Conservation (phyloP, 53 echinoderm and acorn worm species). For the Apostichopus leukothele region DNA sequence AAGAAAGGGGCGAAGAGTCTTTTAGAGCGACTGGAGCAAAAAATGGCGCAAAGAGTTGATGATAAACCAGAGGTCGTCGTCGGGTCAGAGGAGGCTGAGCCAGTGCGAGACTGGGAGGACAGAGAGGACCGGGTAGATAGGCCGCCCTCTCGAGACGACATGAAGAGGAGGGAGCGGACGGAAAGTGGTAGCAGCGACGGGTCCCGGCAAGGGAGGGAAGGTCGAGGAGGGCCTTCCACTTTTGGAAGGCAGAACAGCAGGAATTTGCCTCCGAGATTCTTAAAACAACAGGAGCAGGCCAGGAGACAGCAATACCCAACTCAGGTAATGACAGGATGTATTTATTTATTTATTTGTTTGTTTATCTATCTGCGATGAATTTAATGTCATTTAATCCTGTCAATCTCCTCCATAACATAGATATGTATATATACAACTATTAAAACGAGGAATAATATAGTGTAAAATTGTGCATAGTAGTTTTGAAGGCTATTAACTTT, state of each 20-base stretch:
- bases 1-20: constrained; percentile 67
- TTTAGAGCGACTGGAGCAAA: constrained; percentile 74
- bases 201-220: constrained; percentile 61
- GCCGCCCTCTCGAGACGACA: constrained; percentile 46
- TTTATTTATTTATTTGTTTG: no score
- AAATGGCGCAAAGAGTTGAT: constrained; percentile 44
- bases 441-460: no score
- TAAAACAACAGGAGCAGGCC: constrained; percentile 75
- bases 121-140: constrained; percentile 11
- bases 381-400: no score
- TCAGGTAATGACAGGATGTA: constrained; percentile 12
- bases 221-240: constrained; percentile 10
- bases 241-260: constrained; percentile 60
- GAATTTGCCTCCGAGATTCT: constrained; percentile 88
- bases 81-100: not conserved
- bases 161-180: constrained; percentile 77
- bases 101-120: constrained; percentile 44
- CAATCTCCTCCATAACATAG: no score
- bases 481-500: no score
- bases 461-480: no score
- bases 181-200: constrained; percentile 99
- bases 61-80: constrained; percentile 47
- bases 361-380: no score
- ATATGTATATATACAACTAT: no score
- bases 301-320: constrained; percentile 56